phyloP scores from a whole-genome alignment of 2,113 vertebrate species.

The Merops nubicus region DNA sequence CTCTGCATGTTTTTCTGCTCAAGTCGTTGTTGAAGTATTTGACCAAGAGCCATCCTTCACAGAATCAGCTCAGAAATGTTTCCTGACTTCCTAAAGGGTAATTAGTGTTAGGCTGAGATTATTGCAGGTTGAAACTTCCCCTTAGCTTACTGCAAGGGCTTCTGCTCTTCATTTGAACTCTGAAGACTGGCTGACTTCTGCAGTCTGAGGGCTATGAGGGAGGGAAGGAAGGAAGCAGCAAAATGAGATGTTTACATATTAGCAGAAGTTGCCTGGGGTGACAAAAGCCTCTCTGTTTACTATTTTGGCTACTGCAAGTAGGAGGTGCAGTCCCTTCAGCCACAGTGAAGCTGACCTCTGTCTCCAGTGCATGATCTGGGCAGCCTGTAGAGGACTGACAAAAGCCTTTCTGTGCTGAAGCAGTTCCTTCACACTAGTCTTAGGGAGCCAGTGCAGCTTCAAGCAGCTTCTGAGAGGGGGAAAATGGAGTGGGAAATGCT shows the following conservation, averaged over 20 bases:
- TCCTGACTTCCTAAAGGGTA: background rate
- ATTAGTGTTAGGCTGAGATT: background rate
- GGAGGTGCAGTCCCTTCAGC: background rate
- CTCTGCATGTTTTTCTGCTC: background rate
- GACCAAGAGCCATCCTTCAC: background rate
- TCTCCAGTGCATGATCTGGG: background rate
- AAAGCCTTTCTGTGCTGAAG: slow-evolving; percentile 28
- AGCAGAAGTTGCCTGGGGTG: background rate
- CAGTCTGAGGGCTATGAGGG: background rate
- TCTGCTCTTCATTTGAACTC: background rate
- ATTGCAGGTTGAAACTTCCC: background rate
- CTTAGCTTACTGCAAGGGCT: background rate
- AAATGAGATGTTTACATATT: background rate
- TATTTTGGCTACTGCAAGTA: background rate
- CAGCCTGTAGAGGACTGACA: background rate
- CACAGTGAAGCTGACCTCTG: background rate
- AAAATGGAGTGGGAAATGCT: background rate
- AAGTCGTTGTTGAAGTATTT: background rate
- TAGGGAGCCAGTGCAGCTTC: background rate
- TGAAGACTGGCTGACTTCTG: background rate
- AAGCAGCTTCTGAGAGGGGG: background rate
- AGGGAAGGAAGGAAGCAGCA: background rate
- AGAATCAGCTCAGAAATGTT: background rate
- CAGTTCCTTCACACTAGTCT: fast-evolving
- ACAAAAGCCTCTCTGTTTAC: slow-evolving; percentile 5